Percentiles rank a stretch among this genome's conserved stretches.
Conservation (phyloP, 1,140 invertebrate genomes). For the Sycophaga agraensis region DNA sequence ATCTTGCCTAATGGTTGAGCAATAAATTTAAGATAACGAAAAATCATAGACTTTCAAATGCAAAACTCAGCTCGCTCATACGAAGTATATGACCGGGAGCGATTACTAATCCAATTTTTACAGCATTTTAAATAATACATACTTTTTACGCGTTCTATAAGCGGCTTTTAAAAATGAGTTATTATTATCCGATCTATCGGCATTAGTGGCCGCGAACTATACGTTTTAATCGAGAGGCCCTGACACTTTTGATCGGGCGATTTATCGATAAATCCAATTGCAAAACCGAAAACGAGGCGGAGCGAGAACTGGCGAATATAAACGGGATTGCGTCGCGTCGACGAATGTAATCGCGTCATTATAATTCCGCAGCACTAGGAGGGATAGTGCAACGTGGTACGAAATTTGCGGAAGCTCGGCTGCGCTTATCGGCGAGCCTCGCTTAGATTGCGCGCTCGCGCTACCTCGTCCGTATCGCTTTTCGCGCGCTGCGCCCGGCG, state of each 20-base stretch:
- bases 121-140: no score
- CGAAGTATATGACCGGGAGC: no score
- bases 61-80: background rate
- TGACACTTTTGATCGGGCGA: no score
- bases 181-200: no score
- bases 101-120: no score
- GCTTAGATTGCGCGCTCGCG: background rate
- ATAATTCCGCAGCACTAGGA: background rate
- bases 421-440: background rate
- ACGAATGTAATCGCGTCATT: background rate
- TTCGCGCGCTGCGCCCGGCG: slow-evolving; percentile 9
- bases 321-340: no score
- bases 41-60: background rate
- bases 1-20: background rate
- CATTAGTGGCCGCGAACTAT: no score
- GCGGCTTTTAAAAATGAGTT: no score
- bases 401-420: background rate
- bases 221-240: no score
- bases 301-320: background rate
- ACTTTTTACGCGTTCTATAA: no score
- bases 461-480: slow-evolving; percentile 8
- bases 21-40: slow-evolving; percentile 5
- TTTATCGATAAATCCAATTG: no score
- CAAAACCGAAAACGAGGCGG: background rate
- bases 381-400: background rate